These are phyloP conservation scores for Rhinella marina DNA, from an alignment of 2,797 vertebrate species.

Conservation along the genomic window DNA sequence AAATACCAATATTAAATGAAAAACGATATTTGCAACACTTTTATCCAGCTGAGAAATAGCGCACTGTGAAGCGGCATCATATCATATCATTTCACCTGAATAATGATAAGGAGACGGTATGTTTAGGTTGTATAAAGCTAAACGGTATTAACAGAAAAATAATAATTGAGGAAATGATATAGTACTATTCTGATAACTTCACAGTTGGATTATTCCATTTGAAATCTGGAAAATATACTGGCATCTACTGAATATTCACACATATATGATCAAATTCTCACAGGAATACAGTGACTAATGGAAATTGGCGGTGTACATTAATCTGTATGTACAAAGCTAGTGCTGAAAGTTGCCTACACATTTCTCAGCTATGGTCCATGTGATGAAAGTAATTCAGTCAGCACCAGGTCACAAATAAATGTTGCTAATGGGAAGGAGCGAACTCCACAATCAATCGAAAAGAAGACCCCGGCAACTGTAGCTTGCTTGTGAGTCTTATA, in stretches of 20 bases:
- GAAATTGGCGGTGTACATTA: not conserved
- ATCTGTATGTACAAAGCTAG: too few species aligned
- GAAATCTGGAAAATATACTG: not conserved
- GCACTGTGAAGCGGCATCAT: not conserved
- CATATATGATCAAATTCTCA: not conserved
- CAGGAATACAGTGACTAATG: not conserved
- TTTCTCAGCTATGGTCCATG: too few species aligned
- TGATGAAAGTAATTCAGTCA: too few species aligned
- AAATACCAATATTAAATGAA: slow-evolving; percentile 36
- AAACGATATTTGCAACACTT: slow-evolving; percentile 11
- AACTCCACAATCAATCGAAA: too few species aligned
- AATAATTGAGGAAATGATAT: not conserved
- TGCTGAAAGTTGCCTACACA: too few species aligned
- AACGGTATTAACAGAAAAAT: not conserved
- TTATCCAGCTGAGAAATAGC: slow-evolving; percentile 17
- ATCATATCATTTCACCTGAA: not conserved
- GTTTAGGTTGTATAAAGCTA: not conserved
- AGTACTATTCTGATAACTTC: not conserved
- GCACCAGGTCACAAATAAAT: too few species aligned
- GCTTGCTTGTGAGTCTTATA: too few species aligned
- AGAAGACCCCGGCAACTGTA: too few species aligned
- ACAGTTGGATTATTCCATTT: not conserved
- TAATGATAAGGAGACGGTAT: not conserved
- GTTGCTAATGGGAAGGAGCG: too few species aligned
- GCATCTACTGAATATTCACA: not conserved